Evolutionary conservation across 2,113 vertebrate genomes (phyloP), one percentile per base, ranked within the genome.

Genomic region (Stigmatopora nigra): DNA sequence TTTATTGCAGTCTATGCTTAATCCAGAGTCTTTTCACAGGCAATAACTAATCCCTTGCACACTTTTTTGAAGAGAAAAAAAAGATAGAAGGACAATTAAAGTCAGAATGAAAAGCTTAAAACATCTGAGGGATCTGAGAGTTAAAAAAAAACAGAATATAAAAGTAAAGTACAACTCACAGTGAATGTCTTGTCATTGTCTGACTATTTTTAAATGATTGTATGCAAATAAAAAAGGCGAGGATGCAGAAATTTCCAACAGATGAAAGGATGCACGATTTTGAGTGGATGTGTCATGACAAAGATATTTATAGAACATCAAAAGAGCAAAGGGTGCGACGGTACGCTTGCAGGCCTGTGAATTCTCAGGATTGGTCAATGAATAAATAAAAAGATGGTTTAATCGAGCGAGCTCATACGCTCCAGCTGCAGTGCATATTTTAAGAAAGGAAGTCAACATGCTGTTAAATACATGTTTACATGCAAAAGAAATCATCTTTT

Each of bases 101-200:
- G 78, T 81, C 75, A 63, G 76, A 78, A 84, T 81, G 77, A 85
- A 84, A 84, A 31, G 80, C 8, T 7, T 12, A 51, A 70, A 64
- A 72, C 73, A 71, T 84, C 68, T 72, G 68, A 79, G 46, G 52
- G 68, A 71, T 65, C 59, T 12, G 55, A 51, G 57, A 67, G 64
- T 35, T 51, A 63, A 48, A 51, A 61, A 47, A 68, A 72, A 68
- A 6, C 44, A 60, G 67, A 75, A 57, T 36, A 49, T 52, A 67
- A 63, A 59, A 67, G 56, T 64, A 70, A 69, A 55, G 35, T 48
- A 48, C 55, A 17, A 45, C 60, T 69, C 45, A 38, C 77, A 62
- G 51, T 68, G 71, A 79, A 62, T 70, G 25, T n/a, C 22, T 46
- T 8, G 64, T 59, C 65, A 73, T 60, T 59, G 17, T 5, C 31